Base-by-base conservation (phyloP, 2,888 invertebrate species). In the Oxytorus armatus region DNA sequence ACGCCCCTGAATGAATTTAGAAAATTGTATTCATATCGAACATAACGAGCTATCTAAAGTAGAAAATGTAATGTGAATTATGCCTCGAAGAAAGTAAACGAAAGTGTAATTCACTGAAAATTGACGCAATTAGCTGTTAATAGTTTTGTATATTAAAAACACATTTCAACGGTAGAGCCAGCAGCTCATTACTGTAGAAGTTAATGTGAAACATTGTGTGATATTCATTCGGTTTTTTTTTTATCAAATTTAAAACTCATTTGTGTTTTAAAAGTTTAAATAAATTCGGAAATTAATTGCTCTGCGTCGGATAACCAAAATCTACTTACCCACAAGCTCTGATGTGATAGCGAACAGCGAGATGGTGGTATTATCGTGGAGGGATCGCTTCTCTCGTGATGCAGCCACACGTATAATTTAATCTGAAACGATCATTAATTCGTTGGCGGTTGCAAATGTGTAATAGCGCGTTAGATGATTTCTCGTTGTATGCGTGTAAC, bases 351-450 rank as follows among this genome's bases (percentile, higher is more conserved):
- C 39, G 36, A 72, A 23, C 36, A 68, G 25, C 16, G 49, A 21
- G n/a, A 25, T 55, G n/a, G 36, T n/a, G 49, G 36, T 72, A 39
- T 72, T 25, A 59, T 59, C 8, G 23, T 25, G 33, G 49, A 29
- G 36, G 59, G 59, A 70, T 70, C 44, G 49, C 14, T 70, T 57
- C 53, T 21, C 21, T 51, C 55, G 18, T 42, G 55, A 39, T 39
- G n/a, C 7, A 25, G 29, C 29, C n/a, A 21, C 14, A 21, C 39
- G 61, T 76, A 36, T 25, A 76, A 69, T 76, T 55, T 76, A 47
- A 75, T 57, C 61, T 25, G 61, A 44, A n/a, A 42, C 61, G 61
- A 63, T 73, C 61, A 53, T 73, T 73, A 63, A 63, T 73, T 33
- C 61, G 39, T 63, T 39, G 61, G 8, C n/a, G n/a, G 59, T 39